phyloP scores from a whole-genome alignment of 2,888 invertebrate species.

The Serrognathus titanus region DNA sequence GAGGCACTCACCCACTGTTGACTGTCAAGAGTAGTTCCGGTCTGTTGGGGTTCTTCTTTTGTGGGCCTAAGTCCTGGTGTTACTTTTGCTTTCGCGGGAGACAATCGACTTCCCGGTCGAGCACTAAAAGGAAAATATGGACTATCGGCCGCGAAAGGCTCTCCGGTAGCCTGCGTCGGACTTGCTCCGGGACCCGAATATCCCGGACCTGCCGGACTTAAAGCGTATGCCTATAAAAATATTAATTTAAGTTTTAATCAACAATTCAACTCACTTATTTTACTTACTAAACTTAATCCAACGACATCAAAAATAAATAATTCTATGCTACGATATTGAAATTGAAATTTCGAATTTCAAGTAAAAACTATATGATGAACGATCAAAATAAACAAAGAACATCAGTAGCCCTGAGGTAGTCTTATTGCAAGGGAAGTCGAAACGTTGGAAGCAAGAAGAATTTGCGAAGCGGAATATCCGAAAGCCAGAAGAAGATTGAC shows the following conservation, averaged over 20 bases:
- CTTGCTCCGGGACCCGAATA: slow-evolving; percentile 47
- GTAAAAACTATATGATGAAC: too few species aligned
- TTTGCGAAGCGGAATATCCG: too few species aligned
- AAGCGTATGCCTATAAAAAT: slow-evolving; percentile 46
- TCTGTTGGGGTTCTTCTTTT: slow-evolving; percentile 40
- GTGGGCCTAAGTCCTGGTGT: slow-evolving; percentile 38
- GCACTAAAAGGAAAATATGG: slow-evolving; percentile 65
- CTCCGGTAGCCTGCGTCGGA: slow-evolving; percentile 52
- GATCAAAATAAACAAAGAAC: too few species aligned
- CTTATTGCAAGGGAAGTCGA: too few species aligned
- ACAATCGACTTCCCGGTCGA: slow-evolving; percentile 49
- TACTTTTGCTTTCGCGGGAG: slow-evolving; percentile 48
- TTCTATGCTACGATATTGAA: too few species aligned
- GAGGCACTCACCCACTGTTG: slow-evolving; percentile 43
- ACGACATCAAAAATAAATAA: too few species aligned
- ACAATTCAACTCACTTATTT: too few species aligned
- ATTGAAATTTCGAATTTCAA: too few species aligned
- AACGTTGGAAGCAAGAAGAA: too few species aligned
- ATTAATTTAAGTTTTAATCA: background rate
- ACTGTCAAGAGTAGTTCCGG: slow-evolving; percentile 41
- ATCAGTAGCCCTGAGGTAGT: too few species aligned
- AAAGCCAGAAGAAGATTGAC: too few species aligned
- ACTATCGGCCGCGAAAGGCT: slow-evolving; percentile 60
- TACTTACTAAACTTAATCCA: too few species aligned
- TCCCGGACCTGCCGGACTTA: slow-evolving; percentile 48